Evolutionary conservation across 2,888 invertebrate species (phyloP).

Genomic region (Deilephila elpenor): DNA sequence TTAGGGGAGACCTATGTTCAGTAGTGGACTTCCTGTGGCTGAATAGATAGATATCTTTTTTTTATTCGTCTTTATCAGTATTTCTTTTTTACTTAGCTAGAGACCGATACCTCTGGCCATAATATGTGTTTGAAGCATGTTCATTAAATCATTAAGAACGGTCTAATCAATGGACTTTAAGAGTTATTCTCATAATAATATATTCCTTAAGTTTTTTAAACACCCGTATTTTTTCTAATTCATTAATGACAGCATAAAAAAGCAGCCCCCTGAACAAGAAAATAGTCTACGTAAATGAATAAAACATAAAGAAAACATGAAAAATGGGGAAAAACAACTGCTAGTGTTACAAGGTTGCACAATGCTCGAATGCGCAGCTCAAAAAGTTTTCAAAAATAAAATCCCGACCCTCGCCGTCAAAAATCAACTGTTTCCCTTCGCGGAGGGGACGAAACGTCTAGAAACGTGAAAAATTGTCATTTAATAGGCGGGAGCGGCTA

Average conservation of each 20-base stretch:
- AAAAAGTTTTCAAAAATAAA: conserved; percentile 43
- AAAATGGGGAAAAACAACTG: background rate
- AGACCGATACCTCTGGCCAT: no score
- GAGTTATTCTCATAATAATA: background rate
- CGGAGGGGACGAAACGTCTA: conserved; percentile 27
- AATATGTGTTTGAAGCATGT: no score
- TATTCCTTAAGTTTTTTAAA: background rate
- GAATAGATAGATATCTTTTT: no score
- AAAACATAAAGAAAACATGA: background rate
- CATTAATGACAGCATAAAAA: background rate
- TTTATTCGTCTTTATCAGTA: no score
- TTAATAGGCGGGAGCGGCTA: conserved; percentile 77
- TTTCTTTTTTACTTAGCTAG: no score
- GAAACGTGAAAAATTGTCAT: conserved; percentile 79
- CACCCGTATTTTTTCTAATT: background rate
- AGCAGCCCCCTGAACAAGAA: background rate
- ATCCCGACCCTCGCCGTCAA: conserved; percentile 48
- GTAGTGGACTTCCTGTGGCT: no score
- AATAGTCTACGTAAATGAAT: background rate
- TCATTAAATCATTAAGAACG: no score
- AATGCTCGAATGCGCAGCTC: conserved; percentile 18
- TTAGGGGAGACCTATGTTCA: no score
- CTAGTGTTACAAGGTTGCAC: conserved; percentile 19
- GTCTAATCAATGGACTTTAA: no score
- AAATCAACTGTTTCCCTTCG: conserved; percentile 56